Conservation (phyloP, 2,797 vertebrate genomes). For the Rhinophrynus dorsalis region DNA sequence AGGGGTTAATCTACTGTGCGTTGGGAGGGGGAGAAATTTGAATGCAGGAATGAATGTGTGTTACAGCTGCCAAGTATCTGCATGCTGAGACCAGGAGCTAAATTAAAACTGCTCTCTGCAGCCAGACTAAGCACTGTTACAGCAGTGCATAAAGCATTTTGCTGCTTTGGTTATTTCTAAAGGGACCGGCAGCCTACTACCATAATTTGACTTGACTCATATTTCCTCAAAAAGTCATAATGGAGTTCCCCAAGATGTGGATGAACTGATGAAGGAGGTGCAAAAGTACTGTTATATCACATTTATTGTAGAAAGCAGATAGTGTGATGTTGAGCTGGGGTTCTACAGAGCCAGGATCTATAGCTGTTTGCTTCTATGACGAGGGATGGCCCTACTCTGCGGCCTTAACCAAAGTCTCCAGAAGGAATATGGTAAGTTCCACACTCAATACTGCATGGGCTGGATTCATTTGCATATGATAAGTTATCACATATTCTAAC, state of each 20-base stretch:
- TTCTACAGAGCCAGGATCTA: too few species aligned
- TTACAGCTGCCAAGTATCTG: constrained; percentile 52
- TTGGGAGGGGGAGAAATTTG: constrained; percentile 42
- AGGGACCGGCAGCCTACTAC: constrained; percentile 14
- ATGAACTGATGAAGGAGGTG: background rate
- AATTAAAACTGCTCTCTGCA: constrained; percentile 48
- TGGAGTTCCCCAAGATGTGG: background rate
- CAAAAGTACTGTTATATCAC: background rate
- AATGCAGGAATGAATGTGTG: constrained; percentile 35
- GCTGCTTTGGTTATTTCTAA: constrained; percentile 12
- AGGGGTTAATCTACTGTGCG: too few species aligned
- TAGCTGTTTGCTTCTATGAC: too few species aligned
- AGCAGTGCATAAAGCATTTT: constrained; percentile 28
- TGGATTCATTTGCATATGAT: too few species aligned
- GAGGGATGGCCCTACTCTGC: constrained; percentile 55
- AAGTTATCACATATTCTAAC: too few species aligned
- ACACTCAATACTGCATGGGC: too few species aligned
- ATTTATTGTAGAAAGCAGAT: background rate
- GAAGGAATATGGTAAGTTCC: constrained; percentile 51
- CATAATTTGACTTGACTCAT: constrained; percentile 30
- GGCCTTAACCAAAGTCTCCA: constrained; percentile 53
- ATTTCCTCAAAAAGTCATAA: background rate
- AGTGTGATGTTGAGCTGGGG: constrained; percentile 8
- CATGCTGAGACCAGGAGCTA: constrained; percentile 51
- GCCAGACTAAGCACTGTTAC: constrained; percentile 41